phyloP scores from a whole-genome alignment of 2,797 vertebrate genomes.

The Alcedo quadribrachys region DNA sequence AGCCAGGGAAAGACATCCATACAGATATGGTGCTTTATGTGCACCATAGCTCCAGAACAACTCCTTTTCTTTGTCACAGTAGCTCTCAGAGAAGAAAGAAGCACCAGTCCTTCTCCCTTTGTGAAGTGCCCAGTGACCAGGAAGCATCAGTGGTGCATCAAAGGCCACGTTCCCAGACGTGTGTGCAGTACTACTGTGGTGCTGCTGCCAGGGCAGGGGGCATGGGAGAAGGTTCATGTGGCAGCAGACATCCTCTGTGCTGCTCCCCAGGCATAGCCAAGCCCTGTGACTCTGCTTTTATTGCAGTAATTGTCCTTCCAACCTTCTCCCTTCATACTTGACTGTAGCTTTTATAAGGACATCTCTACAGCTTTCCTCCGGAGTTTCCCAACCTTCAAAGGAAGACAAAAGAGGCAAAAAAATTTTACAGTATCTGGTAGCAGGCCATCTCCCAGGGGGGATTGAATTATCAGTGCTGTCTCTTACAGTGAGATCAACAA shows the following conservation, averaged over 20 bases:
- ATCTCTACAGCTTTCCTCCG: neutral
- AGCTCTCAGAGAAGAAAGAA: neutral
- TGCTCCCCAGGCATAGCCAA: neutral
- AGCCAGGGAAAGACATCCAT: neutral
- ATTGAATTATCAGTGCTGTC: neutral
- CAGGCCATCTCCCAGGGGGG: neutral
- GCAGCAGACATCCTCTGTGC: neutral
- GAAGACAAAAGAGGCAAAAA: conserved; percentile 7
- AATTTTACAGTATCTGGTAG: neutral
- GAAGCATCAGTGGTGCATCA: neutral
- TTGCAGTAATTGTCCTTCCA: neutral
- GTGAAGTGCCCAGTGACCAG: neutral
- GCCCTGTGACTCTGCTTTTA: neutral
- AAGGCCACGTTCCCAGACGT: fast-evolving
- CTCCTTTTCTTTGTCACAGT: neutral
- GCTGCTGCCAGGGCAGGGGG: neutral
- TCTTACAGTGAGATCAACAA: conserved; percentile 21
- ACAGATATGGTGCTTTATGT: neutral
- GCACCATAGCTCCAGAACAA: neutral
- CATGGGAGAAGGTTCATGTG: neutral
- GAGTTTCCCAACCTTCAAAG: neutral
- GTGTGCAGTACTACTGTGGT: fast-evolving
- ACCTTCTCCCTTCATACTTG: neutral
- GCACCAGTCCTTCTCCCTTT: neutral
- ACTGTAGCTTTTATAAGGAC: neutral